Conservation (phyloP, 2,113 vertebrate species). For the human (Homo sapiens) region GRCh38 chr1:85320501-85321000, state of each 20-base stretch:
- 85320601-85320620: background rate
- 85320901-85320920: slow-evolving; percentile 26
- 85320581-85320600: slow-evolving; percentile 44
- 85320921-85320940: background rate
- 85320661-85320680: background rate
- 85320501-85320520: background rate
- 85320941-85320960: slow-evolving; percentile 27
- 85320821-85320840: background rate
- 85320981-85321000: background rate
- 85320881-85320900: background rate
- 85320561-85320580: slow-evolving; percentile 45
- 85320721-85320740: background rate
- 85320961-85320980: background rate
- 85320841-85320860: background rate
- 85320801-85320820: background rate
- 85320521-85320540: slow-evolving; percentile 1
- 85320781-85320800: slow-evolving; percentile 47
- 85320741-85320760: background rate
- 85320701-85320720: slow-evolving; percentile 52
- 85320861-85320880: background rate
- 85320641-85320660: background rate
- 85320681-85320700: background rate
- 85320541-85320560: background rate
- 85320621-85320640: background rate
- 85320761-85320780: background rate